Evolutionary conservation across 1,140 invertebrate species (phyloP), one percentile per base, ranked within the genome.

Genomic region (Halictus rubicundus): DNA sequence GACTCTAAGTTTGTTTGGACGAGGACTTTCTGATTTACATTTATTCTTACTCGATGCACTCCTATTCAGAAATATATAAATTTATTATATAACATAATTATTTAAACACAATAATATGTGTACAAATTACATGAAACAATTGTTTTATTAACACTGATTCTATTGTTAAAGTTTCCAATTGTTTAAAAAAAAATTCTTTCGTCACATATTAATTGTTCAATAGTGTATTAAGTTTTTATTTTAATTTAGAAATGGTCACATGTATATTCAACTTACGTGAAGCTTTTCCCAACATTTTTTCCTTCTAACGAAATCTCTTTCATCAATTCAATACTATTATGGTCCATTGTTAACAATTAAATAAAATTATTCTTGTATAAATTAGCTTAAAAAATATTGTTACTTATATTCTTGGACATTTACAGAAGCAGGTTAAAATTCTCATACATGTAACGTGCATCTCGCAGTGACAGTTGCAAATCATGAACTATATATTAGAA

Each of bases 1-100:
- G 75, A 96, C 95, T 89, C 96, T 96, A 0, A 96, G 92, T 61
- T 73, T 82, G 8, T 52, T 68, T 39, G 59, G 57, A 21, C 25
- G 25, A 46, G 49, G 19, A 25, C 14, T 68, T 76, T 80, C 52
- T 27, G 27, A 60, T 64, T 76, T 49, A 74, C 16, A 60, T 60
- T 82, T 76, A n/a, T 42, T 52, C 69, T 46, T 69, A 7, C 1
- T 42, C 42, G 68, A n/a, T n/a, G 7, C 1, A 52, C 76, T 86
- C 21, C 68, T 81, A 54, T 66, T 9, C 39, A 23, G 32, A 42
- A n/a, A 9, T 25, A 8, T 32, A 27, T 63, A 2, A 12, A 27
- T 46, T 32, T 25, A 2, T 16, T 19, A n/a, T 57, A 68, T 21
- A 54, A 10, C 7, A 39, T 19, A 37, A 32, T n/a, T 19, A 27